phyloP scores from a whole-genome alignment of 2,888 invertebrate genomes.

The Xanthorhoe spadicearia region DNA sequence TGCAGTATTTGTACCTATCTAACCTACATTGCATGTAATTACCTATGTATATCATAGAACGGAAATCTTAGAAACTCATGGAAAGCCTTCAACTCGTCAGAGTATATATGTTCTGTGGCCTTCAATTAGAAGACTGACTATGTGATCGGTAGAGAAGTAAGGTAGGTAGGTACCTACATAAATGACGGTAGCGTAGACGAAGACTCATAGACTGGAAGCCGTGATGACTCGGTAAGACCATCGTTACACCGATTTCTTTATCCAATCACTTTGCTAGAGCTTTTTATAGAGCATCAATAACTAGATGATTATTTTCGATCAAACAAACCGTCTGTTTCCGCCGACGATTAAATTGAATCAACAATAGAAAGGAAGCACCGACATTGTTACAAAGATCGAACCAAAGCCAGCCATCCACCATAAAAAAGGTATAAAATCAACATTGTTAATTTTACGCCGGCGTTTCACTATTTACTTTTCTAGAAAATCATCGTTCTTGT shows the following conservation, averaged over 20 bases:
- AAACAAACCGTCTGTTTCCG: conserved; percentile 43
- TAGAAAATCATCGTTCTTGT: conserved; percentile 81
- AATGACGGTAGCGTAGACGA: not conserved
- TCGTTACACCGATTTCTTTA: conserved; percentile 8
- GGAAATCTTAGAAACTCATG: too few relatives aligned
- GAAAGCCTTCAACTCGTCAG: too few relatives aligned
- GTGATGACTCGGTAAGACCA: not conserved
- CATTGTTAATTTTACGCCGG: conserved; percentile 76
- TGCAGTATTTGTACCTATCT: too few relatives aligned
- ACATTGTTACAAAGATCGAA: conserved; percentile 56
- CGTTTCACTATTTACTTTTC: conserved; percentile 78
- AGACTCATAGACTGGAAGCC: not conserved
- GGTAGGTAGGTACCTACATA: too few relatives aligned
- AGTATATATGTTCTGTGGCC: too few relatives aligned
- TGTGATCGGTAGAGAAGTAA: too few relatives aligned
- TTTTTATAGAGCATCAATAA: conserved; percentile 26
- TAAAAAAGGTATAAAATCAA: conserved; percentile 67
- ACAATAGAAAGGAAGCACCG: conserved; percentile 64
- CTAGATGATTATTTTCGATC: conserved; percentile 41
- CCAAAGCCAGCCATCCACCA: conserved; percentile 56
- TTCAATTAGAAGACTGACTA: too few relatives aligned
- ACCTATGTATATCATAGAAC: too few relatives aligned
- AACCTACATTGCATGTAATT: too few relatives aligned
- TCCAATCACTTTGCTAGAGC: conserved; percentile 27
- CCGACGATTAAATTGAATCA: conserved; percentile 57